Percentiles rank a stretch among this genome's conserved stretches.
Evolutionary conservation across 2,113 vertebrate genomes (phyloP).

Genomic region (Chionis minor): DNA sequence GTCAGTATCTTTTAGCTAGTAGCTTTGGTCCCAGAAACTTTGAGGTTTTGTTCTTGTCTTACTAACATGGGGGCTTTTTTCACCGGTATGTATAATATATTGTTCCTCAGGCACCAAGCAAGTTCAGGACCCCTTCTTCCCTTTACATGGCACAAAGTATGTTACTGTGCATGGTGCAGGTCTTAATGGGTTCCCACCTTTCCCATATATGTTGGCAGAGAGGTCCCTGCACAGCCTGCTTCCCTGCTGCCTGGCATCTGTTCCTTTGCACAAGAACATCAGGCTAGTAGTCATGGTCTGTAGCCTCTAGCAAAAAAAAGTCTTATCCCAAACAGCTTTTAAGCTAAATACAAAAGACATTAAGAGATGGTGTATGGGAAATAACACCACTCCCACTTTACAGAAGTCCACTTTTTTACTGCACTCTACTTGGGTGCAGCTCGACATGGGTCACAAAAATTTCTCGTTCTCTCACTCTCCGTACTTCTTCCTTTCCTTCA

Average conservation of each 20-base stretch:
- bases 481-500: not conserved
- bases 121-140: not conserved
- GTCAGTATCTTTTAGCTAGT: not conserved
- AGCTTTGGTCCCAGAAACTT: not conserved
- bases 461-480: not conserved
- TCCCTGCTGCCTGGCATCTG: not conserved
- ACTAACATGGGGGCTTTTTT: accelerated
- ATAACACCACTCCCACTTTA: not conserved
- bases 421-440: not conserved
- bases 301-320: not conserved
- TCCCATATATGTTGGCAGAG: not conserved
- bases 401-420: not conserved
- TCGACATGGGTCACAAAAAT: not conserved
- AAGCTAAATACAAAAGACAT: not conserved
- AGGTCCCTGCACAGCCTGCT: not conserved
- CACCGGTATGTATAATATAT: not conserved
- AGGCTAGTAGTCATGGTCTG: not conserved
- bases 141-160: not conserved
- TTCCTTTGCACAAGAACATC: not conserved
- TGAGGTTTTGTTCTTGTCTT: not conserved
- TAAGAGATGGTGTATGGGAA: not conserved
- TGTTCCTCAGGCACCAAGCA: not conserved
- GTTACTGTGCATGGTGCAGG: not conserved
- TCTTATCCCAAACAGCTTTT: not conserved
- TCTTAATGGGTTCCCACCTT: not conserved